Evolutionary conservation across 2,113 vertebrate genomes (phyloP), one percentile per base, ranked within the genome.

Genomic region (Melanerpes aurifrons): DNA sequence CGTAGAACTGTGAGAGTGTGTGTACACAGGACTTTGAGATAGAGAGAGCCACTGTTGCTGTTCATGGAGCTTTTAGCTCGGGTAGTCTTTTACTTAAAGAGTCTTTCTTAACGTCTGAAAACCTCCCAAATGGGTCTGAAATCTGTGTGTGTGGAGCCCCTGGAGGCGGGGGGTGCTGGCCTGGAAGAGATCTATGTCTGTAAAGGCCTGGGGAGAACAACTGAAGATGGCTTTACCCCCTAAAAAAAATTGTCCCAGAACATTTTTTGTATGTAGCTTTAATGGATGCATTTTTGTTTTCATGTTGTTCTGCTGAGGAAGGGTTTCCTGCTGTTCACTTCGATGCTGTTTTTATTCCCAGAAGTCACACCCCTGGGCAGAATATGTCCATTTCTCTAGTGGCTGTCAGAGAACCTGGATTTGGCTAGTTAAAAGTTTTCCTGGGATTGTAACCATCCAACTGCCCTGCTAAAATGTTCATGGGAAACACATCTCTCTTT

Each of bases 151-250:
- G 32, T 31, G 24, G 63, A 32, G 86, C 16, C 29, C 43, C 9
- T 53, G 58, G 37, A 14, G 21, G n/a, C n/a, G 4, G 68, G 24
- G 1, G 7, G 6, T 58, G 9, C 26, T 19, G 1, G 5, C 62
- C 47, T 10, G 8, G 6, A 6, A 31, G 7, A 57, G 35, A 5
- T 0, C 1, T 13, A 0, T 5, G 3, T 11, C 40, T 50, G n/a
- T 20, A n/a, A 10, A 53, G 24, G 28, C 35, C 8, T 13, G 3
- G 3, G 4, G n/a, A 66, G 28, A 54, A 5, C 1, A 1, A 3
- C 13, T 19, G 31, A 6, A 25, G 6, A 2, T 7, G 19, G 15
- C 26, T 37, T 58, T 26, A 4, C 2, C 3, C 22, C 7, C 8
- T 12, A 6, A 16, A 83, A 31, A 25, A 7, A 29, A 16, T 11